These are phyloP conservation scores for Tholera decimalis DNA, from an alignment of 2,888 invertebrate genomes.

Conservation along the genomic window DNA sequence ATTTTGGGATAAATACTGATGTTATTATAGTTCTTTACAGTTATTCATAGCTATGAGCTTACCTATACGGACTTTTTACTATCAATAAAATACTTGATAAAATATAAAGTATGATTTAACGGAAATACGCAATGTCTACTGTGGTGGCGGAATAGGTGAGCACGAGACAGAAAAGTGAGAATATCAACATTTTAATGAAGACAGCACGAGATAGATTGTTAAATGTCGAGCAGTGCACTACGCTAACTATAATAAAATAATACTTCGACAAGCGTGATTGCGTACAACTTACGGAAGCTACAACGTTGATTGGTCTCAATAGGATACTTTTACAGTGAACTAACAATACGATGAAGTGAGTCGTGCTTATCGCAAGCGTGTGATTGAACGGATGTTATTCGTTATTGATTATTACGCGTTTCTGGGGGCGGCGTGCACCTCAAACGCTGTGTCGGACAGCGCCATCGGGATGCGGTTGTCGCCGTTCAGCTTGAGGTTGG, in stretches of 20 bases:
- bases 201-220: slow-evolving; percentile 32
- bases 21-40: slow-evolving; percentile 11
- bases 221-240: slow-evolving; percentile 47
- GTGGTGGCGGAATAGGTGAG: slow-evolving; percentile 22
- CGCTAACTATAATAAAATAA: slow-evolving; percentile 34
- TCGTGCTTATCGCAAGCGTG: slow-evolving; percentile 73
- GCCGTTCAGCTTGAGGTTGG: slow-evolving; percentile 88
- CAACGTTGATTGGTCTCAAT: slow-evolving; percentile 21
- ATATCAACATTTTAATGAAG: slow-evolving; percentile 31
- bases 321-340: slow-evolving; percentile 17
- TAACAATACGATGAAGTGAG: slow-evolving; percentile 53
- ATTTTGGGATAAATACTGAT: slow-evolving; percentile 12
- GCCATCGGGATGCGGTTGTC: slow-evolving; percentile 90
- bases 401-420: slow-evolving; percentile 85
- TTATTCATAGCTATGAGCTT: slow-evolving; percentile 2
- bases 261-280: slow-evolving; percentile 60
- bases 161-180: slow-evolving; percentile 30
- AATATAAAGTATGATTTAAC: slow-evolving; percentile 9
- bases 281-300: slow-evolving; percentile 49
- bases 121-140: slow-evolving; percentile 30
- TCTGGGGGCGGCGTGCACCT: slow-evolving; percentile 90
- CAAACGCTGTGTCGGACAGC: slow-evolving; percentile 89
- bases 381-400: slow-evolving; percentile 70
- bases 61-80: slow-evolving; percentile 3
- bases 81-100: slow-evolving; percentile 21